phyloP scores from a whole-genome alignment of 2,797 vertebrate genomes.

The Lateolabrax maculatus region DNA sequence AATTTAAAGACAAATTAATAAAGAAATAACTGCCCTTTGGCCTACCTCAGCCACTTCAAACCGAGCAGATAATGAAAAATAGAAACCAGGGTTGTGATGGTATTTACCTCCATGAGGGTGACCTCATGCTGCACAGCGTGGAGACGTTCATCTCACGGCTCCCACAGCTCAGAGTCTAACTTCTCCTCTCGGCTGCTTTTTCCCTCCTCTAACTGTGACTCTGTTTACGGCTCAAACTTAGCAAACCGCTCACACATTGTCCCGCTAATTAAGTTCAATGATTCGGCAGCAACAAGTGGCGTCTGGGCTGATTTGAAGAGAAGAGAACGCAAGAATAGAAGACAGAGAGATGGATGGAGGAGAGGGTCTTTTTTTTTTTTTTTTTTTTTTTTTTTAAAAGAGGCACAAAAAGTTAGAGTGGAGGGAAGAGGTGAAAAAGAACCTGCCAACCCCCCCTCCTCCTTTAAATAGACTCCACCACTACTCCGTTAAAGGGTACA shows the following conservation, averaged over 20 bases:
- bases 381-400: too few species aligned
- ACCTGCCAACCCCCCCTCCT: not conserved
- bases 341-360: constrained; percentile 26
- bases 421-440: constrained; percentile 60
- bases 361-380: constrained; percentile 31
- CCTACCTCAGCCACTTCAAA: constrained; percentile 22
- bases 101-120: constrained; percentile 66
- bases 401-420: constrained; percentile 61
- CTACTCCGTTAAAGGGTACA: constrained; percentile 48
- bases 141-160: constrained; percentile 35
- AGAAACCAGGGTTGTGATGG: not conserved
- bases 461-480: constrained; percentile 64
- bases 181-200: constrained; percentile 21
- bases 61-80: not conserved
- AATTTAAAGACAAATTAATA: not conserved
- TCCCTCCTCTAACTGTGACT: constrained; percentile 38
- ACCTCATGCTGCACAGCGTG: constrained; percentile 61
- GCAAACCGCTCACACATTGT: constrained; percentile 74
- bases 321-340: constrained; percentile 26
- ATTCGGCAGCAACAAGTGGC: constrained; percentile 80
- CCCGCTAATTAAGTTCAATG: constrained; percentile 87
- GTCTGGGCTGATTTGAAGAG: constrained; percentile 63
- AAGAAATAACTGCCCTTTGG: not conserved
- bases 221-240: constrained; percentile 67
- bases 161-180: constrained; percentile 43